Base-by-base conservation (phyloP, 2,888 invertebrate genomes). In the Yponomeuta evonymella region DNA sequence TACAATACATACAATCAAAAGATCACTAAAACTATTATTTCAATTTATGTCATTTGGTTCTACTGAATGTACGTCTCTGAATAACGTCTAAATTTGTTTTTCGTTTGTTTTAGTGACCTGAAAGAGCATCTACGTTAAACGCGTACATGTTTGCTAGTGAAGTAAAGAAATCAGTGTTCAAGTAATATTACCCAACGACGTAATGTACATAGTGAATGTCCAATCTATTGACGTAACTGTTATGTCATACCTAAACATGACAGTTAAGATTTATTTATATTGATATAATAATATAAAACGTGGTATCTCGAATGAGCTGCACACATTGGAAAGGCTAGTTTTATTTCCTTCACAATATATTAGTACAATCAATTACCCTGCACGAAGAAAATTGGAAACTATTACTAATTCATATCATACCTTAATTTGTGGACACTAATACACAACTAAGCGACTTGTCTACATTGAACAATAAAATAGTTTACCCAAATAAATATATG, bases 301-400 rank as follows among this genome's bases (percentile, higher is more conserved):
- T 4, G 43, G 36, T 36, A 36, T 36, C 36, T 36, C 36, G 36
- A 36, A 36, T 43, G 43, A 43, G 43, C 43, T 43, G 43, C 43
- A 43, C 43, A 43, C 5, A 43, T 43, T 15, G 51, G 51, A 58
- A 58, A 3, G 51, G 51, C 2, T 5, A 12, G 2, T 1, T 58
- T 43, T 43, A 43, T 43, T 12, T 71, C 43, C n/a, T 72, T 71
- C 71, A 65, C 58, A 70, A 72, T 67, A 67, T 36, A 29, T 65
- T 65, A 65, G 30, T 23, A 65, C 65, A 65, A 29, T 65, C 67
- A 81, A 78, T 83, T 88, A 89, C 89, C 90, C 89, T 89, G 89
- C 89, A 90, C 89, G 89, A 86, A 89, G 85, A 87, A 88, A 86
- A 43, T 87, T 87, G 88, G 83, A 82, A 86, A 80, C 83, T 85